Conservation (phyloP, 2,888 invertebrate species). For the Megamerina dolium region DNA sequence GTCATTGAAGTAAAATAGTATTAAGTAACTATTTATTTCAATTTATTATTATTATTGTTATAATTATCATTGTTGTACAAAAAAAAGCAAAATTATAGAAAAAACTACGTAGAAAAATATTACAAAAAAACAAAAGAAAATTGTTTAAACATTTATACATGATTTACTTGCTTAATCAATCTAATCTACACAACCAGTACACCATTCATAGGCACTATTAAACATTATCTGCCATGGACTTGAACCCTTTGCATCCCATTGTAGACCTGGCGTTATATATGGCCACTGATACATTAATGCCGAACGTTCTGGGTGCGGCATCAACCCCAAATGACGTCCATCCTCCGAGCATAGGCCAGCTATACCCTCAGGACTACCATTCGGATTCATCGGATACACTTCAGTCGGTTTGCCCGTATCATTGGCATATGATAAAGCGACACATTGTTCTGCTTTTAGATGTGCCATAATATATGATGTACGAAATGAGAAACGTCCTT, state of each 20-base stretch:
- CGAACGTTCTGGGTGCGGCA: conserved; percentile 98
- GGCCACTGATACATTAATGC: conserved; percentile 89
- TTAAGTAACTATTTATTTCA: no score
- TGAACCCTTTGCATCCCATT: conserved; percentile 48
- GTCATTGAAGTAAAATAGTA: neutral
- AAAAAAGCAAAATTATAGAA: neutral
- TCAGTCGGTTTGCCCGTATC: conserved; percentile 70
- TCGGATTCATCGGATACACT: conserved; percentile 90
- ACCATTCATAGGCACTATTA: conserved; percentile 78
- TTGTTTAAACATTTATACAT: no score
- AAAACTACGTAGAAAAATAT: no score
- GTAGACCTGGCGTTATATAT: conserved; percentile 55
- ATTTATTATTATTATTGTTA: no score
- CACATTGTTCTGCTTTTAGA: conserved; percentile 56
- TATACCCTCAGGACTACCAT: conserved; percentile 77
- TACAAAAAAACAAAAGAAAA: no score
- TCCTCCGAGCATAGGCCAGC: conserved; percentile 85
- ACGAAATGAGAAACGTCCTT: conserved; percentile 71
- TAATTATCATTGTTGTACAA: neutral
- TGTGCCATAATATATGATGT: conserved; percentile 51
- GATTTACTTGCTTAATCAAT: no score
- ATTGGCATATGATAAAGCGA: conserved; percentile 79
- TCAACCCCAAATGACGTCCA: conserved; percentile 93
- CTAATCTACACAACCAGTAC: no score
- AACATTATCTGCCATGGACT: conserved; percentile 93